phyloP scores from a whole-genome alignment of 2,113 vertebrate genomes.

The Pterocles orientalis region DNA sequence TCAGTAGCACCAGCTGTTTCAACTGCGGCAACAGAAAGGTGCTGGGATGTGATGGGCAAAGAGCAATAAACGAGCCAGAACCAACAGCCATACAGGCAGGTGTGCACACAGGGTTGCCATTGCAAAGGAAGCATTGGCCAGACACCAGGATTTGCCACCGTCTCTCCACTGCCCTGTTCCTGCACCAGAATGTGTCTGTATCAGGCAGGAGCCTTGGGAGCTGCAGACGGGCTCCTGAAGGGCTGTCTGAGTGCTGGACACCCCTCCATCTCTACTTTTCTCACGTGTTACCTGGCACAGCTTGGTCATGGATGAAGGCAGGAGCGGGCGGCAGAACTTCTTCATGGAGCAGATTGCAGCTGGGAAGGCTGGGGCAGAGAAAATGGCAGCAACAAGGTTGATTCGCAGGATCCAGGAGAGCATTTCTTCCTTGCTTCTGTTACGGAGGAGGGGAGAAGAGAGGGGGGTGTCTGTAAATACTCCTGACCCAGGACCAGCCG shows the following conservation, averaged over 20 bases:
- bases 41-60: background rate
- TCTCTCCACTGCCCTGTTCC: background rate
- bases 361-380: constrained; percentile 94
- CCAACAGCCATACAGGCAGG: background rate
- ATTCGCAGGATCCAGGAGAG: constrained; percentile 96
- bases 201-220: background rate
- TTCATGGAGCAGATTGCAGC: constrained; percentile 97
- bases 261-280: background rate
- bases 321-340: constrained; percentile 92
- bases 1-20: background rate
- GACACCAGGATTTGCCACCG: background rate
- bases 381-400: constrained; percentile 94
- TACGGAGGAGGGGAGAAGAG: background rate
- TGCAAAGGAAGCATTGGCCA: background rate
- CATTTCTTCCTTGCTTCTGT: constrained; percentile 96
- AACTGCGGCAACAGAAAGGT: background rate
- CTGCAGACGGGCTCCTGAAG: background rate
- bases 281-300: constrained; percentile 77
- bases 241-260: background rate
- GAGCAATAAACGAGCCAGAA: background rate
- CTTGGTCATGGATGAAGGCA: constrained; percentile 87
- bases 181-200: background rate
- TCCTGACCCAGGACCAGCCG: background rate
- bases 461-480: background rate
- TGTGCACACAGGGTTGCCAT: background rate